Conservation (phyloP, 2,888 invertebrate species). For the Eilema sororculum region DNA sequence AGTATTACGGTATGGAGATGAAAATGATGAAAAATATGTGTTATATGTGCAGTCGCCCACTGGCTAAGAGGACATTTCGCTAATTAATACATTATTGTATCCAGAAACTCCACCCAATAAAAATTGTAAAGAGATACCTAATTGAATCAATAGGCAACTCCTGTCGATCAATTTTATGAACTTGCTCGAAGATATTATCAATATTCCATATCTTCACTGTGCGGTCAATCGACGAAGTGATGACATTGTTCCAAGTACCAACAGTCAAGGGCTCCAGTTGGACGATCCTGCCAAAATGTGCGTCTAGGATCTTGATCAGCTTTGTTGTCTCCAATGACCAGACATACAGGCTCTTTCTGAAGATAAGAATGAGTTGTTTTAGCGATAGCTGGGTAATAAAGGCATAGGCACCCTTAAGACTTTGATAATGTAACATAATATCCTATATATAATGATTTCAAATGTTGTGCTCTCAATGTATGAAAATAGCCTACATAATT, state of each 20-base stretch:
- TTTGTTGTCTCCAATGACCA: constrained; percentile 95
- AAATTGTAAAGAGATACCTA: constrained; percentile 81
- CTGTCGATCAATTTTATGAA: constrained; percentile 97
- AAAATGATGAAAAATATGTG: too few relatives aligned
- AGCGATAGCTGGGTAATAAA: background rate
- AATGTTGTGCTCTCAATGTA: too few relatives aligned
- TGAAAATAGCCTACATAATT: too few relatives aligned
- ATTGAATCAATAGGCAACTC: constrained; percentile 98
- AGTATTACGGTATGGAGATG: too few relatives aligned
- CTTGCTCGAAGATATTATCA: constrained; percentile 99
- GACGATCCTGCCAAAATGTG: constrained; percentile 98
- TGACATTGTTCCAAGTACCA: constrained; percentile 96
- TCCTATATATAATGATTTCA: background rate
- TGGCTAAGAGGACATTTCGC: too few relatives aligned
- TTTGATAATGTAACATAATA: background rate
- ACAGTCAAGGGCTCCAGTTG: constrained; percentile 95
- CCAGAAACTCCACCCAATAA: too few relatives aligned
- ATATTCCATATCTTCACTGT: constrained; percentile 99
- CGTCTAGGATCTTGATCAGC: constrained; percentile 96
- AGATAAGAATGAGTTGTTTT: constrained; percentile 22
- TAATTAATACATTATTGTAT: too few relatives aligned
- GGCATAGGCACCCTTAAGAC: background rate
- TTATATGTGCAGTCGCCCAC: too few relatives aligned
- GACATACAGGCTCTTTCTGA: constrained; percentile 96
- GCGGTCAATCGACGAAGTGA: constrained; percentile 98